Conservation (phyloP, 1,140 invertebrate genomes). For the Drosophila insularis region DNA sequence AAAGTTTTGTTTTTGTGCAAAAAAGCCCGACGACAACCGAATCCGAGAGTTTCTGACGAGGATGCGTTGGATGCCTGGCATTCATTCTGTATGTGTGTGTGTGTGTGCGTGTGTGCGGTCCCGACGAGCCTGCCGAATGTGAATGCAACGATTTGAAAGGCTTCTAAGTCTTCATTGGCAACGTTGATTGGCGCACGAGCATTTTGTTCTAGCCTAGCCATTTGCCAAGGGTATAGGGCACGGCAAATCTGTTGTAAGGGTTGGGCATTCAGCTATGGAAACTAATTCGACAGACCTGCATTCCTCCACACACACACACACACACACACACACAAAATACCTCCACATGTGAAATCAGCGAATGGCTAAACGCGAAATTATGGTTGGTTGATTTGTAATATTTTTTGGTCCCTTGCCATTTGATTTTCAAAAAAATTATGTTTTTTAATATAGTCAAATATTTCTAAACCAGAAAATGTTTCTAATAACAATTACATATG, state of each 20-base stretch:
- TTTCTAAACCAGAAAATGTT: background rate
- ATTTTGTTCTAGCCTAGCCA: slow-evolving; percentile 23
- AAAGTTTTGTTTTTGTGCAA: slow-evolving; percentile 33
- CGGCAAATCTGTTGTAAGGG: slow-evolving; percentile 13
- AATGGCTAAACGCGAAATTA: slow-evolving; percentile 1
- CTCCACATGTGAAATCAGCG: background rate
- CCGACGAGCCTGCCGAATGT: slow-evolving; percentile 54
- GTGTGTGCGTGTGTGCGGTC: background rate
- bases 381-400: slow-evolving; percentile 3
- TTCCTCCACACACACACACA: slow-evolving; percentile 16
- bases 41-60: slow-evolving; percentile 21
- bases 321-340: background rate
- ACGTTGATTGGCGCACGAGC: slow-evolving; percentile 66
- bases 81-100: background rate
- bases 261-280: slow-evolving; percentile 24
- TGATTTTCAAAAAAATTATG: background rate
- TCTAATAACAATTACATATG: no score
- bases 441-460: background rate
- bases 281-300: slow-evolving; percentile 53
- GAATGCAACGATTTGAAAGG: slow-evolving; percentile 77
- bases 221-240: background rate
- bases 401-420: background rate
- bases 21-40: slow-evolving; percentile 38
- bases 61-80: slow-evolving; percentile 26
- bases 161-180: slow-evolving; percentile 68